Percentiles rank a stretch among this genome's conserved stretches.
These are phyloP conservation scores for Urocynchramus pylzowi DNA, from an alignment of 2,113 vertebrate species.

Conservation along the genomic window DNA sequence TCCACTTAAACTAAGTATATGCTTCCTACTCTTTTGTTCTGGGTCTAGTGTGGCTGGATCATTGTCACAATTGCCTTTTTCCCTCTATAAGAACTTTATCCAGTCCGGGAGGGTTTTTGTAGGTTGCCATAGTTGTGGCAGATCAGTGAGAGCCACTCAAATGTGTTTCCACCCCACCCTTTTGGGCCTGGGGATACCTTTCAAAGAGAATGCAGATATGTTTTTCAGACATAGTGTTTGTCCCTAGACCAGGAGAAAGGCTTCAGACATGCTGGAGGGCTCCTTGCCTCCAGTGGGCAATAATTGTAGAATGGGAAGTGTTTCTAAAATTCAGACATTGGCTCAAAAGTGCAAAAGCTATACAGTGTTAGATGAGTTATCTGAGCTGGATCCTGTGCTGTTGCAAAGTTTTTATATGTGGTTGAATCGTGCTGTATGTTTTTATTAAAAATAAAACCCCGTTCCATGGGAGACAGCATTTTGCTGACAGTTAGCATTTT, in stretches of 20 bases:
- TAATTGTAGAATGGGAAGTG: background rate
- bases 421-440: background rate
- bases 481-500: background rate
- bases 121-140: background rate
- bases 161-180: background rate
- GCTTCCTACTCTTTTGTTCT: background rate
- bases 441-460: background rate
- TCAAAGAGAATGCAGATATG: background rate
- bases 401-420: background rate
- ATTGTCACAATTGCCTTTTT: background rate
- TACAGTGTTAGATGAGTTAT: background rate
- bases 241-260: background rate
- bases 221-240: background rate
- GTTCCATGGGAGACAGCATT: background rate
- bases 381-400: background rate
- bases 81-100: background rate
- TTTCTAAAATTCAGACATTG: background rate
- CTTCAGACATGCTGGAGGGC: background rate
- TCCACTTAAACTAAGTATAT: background rate
- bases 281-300: background rate
- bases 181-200: background rate
- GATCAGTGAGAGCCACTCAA: background rate
- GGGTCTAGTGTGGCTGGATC: background rate
- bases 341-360: background rate
- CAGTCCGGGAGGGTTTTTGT: background rate